A percentile compares a stretch with the other conserved stretches of the same genome.
These are phyloP conservation scores for Oplegnathus fasciatus DNA, from an alignment of 2,113 vertebrate genomes.

Conservation along the genomic window DNA sequence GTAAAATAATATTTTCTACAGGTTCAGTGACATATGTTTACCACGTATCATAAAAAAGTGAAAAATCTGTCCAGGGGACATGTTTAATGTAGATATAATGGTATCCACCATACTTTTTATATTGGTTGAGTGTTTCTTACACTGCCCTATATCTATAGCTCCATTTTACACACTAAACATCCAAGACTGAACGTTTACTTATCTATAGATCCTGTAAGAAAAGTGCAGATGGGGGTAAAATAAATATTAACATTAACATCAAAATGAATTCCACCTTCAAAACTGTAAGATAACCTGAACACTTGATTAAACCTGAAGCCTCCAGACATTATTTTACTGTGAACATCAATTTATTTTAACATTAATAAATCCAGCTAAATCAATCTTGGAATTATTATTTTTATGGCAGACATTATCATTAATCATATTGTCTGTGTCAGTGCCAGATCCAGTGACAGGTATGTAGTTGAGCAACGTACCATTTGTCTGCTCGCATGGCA, in stretches of 20 bases:
- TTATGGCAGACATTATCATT: constrained; percentile 27
- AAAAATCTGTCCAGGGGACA: constrained; percentile 8
- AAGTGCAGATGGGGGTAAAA: background rate
- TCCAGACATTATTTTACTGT: background rate
- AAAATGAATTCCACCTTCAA: background rate
- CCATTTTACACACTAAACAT: background rate
- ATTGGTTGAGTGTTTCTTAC: background rate
- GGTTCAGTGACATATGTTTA: background rate
- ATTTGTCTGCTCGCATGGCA: constrained; percentile 69
- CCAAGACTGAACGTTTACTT: background rate
- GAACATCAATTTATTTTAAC: background rate
- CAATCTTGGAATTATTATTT: constrained; percentile 5
- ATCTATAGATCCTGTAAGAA: background rate
- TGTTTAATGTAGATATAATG: background rate
- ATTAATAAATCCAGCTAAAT: background rate
- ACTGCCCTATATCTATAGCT: background rate
- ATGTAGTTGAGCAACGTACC: constrained; percentile 70
- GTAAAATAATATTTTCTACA: constrained; percentile 51
- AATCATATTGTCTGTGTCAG: constrained; percentile 60
- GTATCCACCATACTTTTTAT: background rate
- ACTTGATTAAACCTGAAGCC: background rate
- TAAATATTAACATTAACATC: background rate
- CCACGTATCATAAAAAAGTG: background rate
- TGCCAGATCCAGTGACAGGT: constrained; percentile 60
- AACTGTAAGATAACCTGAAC: background rate